Base-by-base conservation (phyloP, 1,140 invertebrate genomes). In the Drosophila nannoptera region DNA sequence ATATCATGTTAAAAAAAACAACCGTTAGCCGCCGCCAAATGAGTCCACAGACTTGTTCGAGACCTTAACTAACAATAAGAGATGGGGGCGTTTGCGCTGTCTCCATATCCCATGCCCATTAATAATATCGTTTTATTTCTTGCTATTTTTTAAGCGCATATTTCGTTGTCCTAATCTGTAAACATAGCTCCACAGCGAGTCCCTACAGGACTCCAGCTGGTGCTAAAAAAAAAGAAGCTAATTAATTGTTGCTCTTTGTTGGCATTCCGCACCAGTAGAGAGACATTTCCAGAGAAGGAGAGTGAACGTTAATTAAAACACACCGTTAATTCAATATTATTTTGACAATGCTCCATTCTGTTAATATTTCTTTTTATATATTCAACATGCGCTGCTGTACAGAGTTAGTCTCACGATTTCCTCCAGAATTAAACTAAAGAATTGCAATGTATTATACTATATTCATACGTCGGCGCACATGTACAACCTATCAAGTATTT, bases 51-150 rank as follows among this genome's bases (percentile, higher is more conserved):
- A 22, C 63, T 73, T 55, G 42, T 58, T 45, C 53, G 52, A 67
- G 67, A 67, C 74, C 69, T 74, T 86, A 74, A 80, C 69, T 73
- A 70, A 76, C 80, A 84, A 84, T 84, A 84, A 84, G 81, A 78
- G 55, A 49, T 56, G 49, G 55, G 48, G 52, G 35, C 54, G 40
- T 69, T 36, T 64, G 53, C 52, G 8, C 12, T 42, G 36, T 12
- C 55, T 64, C 48, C 50, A 58, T 35, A 64, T 60, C 70, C 59
- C 58, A 69, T 54, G 8, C 53, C 61, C 58, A 76, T 68, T 64
- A 66, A 53, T 56, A 52, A 52, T 48, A 75, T 69, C 43, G 69
- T 83, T 74, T 78, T 78, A 48, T 67, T 63, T 70, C 81, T 86
- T 86, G 73, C 70, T 84, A 83, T 48, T 36, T 40, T 48, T 69